These are phyloP conservation scores for Eupeodes luniger DNA, from an alignment of 2,888 invertebrate genomes.

Conservation along the genomic window DNA sequence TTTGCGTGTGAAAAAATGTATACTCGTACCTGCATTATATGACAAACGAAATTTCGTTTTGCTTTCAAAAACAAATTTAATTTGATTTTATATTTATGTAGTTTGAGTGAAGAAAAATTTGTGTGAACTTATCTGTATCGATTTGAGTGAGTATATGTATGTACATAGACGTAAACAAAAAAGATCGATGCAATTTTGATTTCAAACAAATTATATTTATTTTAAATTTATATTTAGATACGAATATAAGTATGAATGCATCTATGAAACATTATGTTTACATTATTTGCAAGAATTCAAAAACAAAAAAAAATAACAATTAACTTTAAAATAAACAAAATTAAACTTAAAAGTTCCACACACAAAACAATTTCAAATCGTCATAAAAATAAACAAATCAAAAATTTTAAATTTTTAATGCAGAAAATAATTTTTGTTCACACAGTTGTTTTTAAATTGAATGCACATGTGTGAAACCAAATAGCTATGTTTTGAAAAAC, in stretches of 20 bases:
- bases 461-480: constrained; percentile 25
- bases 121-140: too few species aligned
- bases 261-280: too few species aligned
- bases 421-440: not conserved
- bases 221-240: not conserved
- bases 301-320: not conserved
- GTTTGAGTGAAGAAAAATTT: too few species aligned
- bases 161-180: too few species aligned
- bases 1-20: too few species aligned
- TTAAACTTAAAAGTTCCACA: not conserved
- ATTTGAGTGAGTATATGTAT: too few species aligned
- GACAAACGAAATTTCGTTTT: too few species aligned
- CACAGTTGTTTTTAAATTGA: not conserved
- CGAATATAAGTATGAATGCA: too few species aligned
- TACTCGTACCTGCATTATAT: too few species aligned
- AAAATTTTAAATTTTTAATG: not conserved
- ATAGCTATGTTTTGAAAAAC: not conserved
- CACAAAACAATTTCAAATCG: not conserved
- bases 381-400: constrained; percentile 12
- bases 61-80: too few species aligned
- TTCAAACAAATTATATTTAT: not conserved
- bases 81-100: too few species aligned
- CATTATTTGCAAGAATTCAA: not conserved
- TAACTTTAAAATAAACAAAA: not conserved
- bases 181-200: too few species aligned